Evolutionary conservation across 2,797 vertebrate genomes (phyloP), one percentile per base, ranked within the genome.

Genomic region (Aeoliscus strigatus): DNA sequence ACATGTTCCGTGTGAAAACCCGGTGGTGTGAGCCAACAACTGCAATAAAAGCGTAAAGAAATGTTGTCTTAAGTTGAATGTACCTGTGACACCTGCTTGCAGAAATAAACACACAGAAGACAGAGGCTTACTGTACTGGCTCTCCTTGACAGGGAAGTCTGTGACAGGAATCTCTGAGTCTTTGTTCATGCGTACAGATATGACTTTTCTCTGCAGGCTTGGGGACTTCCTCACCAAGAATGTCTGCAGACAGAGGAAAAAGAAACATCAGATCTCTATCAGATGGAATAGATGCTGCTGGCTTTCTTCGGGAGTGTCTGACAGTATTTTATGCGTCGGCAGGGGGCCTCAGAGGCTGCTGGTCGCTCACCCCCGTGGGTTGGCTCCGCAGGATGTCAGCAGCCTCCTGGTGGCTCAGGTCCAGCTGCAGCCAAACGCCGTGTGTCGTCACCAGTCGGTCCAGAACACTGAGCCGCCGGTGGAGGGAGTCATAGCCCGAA

Each of bases 401-500:
- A 0, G 90, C 90, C 9, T 93, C 91, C 13, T 88, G 81, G 44
- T 92, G 88, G 5, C 68, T 90, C 35, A 96, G 81, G 14, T 81
- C 71, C 43, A 97, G 89, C 66, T 94, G 92, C 18, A 98, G 86
- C 95, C 95, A 98, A 30, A 94, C 85, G 1, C 89, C 74, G 34
- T 97, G 92, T 1, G 94, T 95, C 16, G 92, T 91, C 5, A 90
- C 87, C 30, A 98, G 87, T 36, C 92, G 80, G 77, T 98, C 94
- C 73, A 97, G 51, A 43, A 97, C 81, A 44, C 92, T 96, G 41
- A 96, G 89, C 46, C 88, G 90, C 56, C 88, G 89, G 30, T 85
- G 90, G 12, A 94, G 79, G 29, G 92, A 95, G 65, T 94, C 92
- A 8, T 96, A 98, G 54, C 94, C 94, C 1, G 93, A 95, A 70